These are phyloP conservation scores for Syncerus caffer DNA, from an alignment of 2,797 vertebrate species.

Conservation along the genomic window DNA sequence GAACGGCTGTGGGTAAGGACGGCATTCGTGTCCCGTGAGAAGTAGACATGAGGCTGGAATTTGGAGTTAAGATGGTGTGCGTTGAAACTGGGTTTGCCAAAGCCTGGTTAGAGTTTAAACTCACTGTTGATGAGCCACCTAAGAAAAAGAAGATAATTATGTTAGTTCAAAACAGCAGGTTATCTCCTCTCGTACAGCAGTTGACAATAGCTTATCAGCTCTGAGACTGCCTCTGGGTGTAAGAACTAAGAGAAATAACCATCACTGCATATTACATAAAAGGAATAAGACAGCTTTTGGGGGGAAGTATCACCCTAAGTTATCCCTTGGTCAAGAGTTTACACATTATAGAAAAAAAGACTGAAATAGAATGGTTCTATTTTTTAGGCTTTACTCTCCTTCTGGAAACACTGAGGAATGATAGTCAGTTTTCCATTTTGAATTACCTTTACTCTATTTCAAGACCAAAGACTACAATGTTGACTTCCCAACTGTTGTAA, in stretches of 20 bases:
- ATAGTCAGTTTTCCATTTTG: neutral
- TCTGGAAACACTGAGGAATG: neutral
- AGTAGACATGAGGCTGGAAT: conserved; percentile 87
- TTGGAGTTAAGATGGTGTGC: conserved; percentile 85
- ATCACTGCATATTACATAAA: neutral
- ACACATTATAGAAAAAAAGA: neutral
- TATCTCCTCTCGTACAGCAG: neutral
- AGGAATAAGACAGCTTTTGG: neutral
- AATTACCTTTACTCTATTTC: neutral
- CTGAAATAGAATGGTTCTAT: neutral
- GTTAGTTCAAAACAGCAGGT: neutral
- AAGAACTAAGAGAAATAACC: neutral
- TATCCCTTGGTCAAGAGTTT: neutral
- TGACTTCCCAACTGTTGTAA: neutral
- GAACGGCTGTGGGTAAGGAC: conserved; percentile 78
- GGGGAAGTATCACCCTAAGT: neutral
- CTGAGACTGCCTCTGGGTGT: neutral
- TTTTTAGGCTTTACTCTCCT: neutral
- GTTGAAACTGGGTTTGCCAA: conserved; percentile 87
- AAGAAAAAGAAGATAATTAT: conserved; percentile 48
- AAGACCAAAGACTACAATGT: neutral
- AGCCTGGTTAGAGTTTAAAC: conserved; percentile 86
- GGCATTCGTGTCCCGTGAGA: conserved; percentile 86
- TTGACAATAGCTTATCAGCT: neutral
- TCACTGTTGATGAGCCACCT: conserved; percentile 83